Evolutionary conservation across 1,140 invertebrate species (phyloP), one percentile per base, ranked within the genome.

Genomic region (Calliphora vicina): DNA sequence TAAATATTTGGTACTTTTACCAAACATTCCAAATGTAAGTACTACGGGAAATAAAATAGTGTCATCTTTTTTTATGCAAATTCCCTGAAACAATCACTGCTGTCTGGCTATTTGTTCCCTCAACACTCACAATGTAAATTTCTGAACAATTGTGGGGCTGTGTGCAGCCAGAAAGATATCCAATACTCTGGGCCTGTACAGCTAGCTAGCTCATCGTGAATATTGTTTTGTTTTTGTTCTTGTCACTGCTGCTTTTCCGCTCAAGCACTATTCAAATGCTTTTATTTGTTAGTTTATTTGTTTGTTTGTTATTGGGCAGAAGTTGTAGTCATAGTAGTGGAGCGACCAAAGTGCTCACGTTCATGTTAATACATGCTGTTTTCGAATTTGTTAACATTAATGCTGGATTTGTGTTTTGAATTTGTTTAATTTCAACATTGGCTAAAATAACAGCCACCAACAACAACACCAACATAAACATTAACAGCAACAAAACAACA

Each of bases 311-410:
- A n/a, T n/a, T 57, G 15, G 15, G 15, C 50, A 57, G 15, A 17
- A 17, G 61, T 67, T 67, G 61, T 35, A 35, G 35, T 35, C 35
- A 35, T 35, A 35, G n/a, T n/a, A 61, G n/a, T 74, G 35, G 2
- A 43, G 27, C 42, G 35, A 43, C 20, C 20, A 78, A 78, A 43
- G 35, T 25, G 35, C 74, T 43, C 74, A 78, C 42, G 74, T 78
- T 43, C 23, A 23, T 78, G 74, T 12, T 78, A 78, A 78, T 78
- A 43, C 74, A 78, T 78, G 74, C 74, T 78, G 74, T 78, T 78
- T 78, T 78, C 74, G 74, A 78, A 78, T 78, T 78, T 78, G 74
- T 78, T 78, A 78, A 78, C 74, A 78, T 43, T 78, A 78, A 78
- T 78, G 35, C 74, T 78, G 42, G 74, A 78, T 43, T 78, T 78